A percentile compares a stretch with the other conserved stretches of the same genome.
These are phyloP conservation scores for Hephaestus fuliginosus DNA, from an alignment of 2,797 vertebrate genomes.

Conservation along the genomic window DNA sequence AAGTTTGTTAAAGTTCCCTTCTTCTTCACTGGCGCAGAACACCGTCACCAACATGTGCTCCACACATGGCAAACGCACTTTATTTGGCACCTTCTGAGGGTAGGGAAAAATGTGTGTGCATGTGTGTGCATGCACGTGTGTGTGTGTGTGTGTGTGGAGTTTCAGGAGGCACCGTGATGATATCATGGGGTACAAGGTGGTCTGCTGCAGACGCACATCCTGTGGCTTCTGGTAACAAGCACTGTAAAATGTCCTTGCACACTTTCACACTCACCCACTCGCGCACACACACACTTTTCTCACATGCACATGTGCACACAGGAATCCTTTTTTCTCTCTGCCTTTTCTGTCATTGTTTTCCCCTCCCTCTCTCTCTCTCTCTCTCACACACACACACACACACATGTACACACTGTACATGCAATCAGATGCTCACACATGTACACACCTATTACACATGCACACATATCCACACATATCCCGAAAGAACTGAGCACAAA, in stretches of 20 bases:
- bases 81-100: constrained; percentile 66
- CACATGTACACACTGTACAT: not conserved
- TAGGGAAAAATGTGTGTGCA: constrained; percentile 39
- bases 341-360: not conserved
- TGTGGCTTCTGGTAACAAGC: constrained; percentile 62
- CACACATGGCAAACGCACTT: constrained; percentile 67
- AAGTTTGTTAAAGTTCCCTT: constrained; percentile 46
- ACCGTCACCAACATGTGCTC: constrained; percentile 65
- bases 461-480: not conserved
- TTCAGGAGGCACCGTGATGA: constrained; percentile 60
- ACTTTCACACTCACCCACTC: constrained; percentile 10
- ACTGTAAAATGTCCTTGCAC: constrained; percentile 47
- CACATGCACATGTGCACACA: not conserved
- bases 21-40: constrained; percentile 27
- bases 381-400: not conserved
- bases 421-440: not conserved
- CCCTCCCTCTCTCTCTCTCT: too few species aligned
- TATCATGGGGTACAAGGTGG: constrained; percentile 74
- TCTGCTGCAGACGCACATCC: constrained; percentile 71
- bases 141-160: not conserved
- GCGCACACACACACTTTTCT: not conserved
- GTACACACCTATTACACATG: not conserved
- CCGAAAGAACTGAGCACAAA: constrained; percentile 41
- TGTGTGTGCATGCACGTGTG: constrained; percentile 13
- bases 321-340: not conserved